phyloP scores from a whole-genome alignment of 2,113 vertebrate genomes.

The Bos taurus region ARS-UCD2.0 NC_037339.1:46394001-46394500 shows the following conservation, averaged over 20 bases:
- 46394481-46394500: conserved; percentile 90
- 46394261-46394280: conserved; percentile 75
- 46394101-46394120: conserved; percentile 33
- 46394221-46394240: conserved; percentile 75
- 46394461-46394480: conserved; percentile 86
- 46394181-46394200: conserved; percentile 61
- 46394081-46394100: not conserved
- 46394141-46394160: conserved; percentile 62
- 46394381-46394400: conserved; percentile 88
- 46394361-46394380: conserved; percentile 80
- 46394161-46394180: conserved; percentile 64
- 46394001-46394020: rapidly evolving
- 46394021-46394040: not conserved
- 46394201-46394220: conserved; percentile 68
- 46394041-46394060: not conserved
- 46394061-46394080: not conserved
- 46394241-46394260: conserved; percentile 77
- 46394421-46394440: conserved; percentile 81
- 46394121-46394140: conserved; percentile 50
- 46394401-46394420: conserved; percentile 86
- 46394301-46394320: conserved; percentile 67
- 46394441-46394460: conserved; percentile 88
- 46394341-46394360: conserved; percentile 77
- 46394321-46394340: conserved; percentile 78
- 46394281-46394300: conserved; percentile 78